Evolutionary conservation across 2,888 invertebrate genomes (phyloP), one percentile per base, ranked within the genome.

Genomic region (Helleia helle): DNA sequence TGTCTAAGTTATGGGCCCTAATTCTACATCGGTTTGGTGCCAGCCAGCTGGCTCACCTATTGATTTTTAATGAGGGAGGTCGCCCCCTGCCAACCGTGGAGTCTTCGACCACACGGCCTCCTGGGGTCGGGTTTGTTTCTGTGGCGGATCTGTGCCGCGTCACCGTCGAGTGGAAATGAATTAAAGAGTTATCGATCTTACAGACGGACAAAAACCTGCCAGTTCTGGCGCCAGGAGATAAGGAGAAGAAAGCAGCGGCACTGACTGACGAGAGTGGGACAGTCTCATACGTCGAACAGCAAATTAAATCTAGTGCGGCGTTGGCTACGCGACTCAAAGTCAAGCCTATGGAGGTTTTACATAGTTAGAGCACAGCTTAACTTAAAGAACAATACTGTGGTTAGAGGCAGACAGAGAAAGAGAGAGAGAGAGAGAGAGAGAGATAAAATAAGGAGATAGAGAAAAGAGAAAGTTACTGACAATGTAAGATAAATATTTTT

Each of bases 181-280:
- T 7, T 26, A n/a, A 3, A 37, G 5, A n/a, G n/a, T n/a, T n/a
- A n/a, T 6, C 7, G 9, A 22, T 44, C 47, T 47, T 50, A 15
- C 60, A 90, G 90, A 76, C 86, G 24, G 87, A 93, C 61, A 86
- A 88, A 0, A 56, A 59, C 0, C 77, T 88, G 18, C 90, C 92
- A 4, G 93, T 97, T 0, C 56, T 95, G 36, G 89, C 95, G 0
- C 90, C 96, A 11, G 97, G 97, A 0, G 97, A 97, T 67, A 93
- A 93, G 30, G 96, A 96, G 64, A 86, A 87, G 40, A 62, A 66
- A 1, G 89, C 91, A 43, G 93, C 91, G 76, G 71, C 81, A 18
- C 80, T 87, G 37, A 91, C 93, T 0, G 90, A 94, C 38, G 56
- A 64, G 11, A 81, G 83, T 4, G 96, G 96, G 5, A 94, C 94